A percentile compares a stretch with the other conserved stretches of the same genome.
These are phyloP conservation scores for Drepanosiphum platanoidis DNA, from an alignment of 2,888 invertebrate species.

Conservation along the genomic window DNA sequence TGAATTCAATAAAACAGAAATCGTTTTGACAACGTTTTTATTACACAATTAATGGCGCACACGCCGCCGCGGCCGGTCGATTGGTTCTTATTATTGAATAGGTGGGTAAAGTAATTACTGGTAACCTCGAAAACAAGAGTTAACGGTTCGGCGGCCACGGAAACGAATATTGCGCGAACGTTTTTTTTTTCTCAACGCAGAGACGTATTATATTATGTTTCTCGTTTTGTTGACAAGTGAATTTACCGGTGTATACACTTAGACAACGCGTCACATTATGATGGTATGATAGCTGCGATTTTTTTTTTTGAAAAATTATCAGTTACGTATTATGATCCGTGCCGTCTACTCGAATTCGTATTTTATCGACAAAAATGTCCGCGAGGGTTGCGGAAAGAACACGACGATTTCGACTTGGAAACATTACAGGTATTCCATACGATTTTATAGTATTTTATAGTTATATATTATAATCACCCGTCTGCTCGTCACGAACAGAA, in stretches of 20 bases:
- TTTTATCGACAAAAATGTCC: too few relatives aligned
- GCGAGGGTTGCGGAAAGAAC: too few relatives aligned
- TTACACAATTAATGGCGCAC: not conserved
- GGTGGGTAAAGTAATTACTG: slow-evolving; percentile 23
- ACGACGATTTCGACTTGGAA: too few relatives aligned
- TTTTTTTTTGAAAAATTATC: too few relatives aligned
- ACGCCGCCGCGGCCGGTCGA: not conserved
- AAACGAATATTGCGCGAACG: slow-evolving; percentile 1
- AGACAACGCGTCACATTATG: not conserved
- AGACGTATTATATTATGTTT: not conserved
- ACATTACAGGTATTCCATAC: too few relatives aligned
- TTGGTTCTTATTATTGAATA: slow-evolving; percentile 17
- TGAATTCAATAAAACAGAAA: slow-evolving; percentile 34
- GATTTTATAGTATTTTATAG: too few relatives aligned
- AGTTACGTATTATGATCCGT: too few relatives aligned
- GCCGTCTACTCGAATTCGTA: too few relatives aligned
- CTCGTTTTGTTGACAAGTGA: not conserved
- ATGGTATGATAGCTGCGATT: not conserved
- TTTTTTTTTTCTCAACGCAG: not conserved
- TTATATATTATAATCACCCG: too few relatives aligned
- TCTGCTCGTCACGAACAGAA: too few relatives aligned
- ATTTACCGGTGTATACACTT: not conserved
- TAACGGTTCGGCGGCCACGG: slow-evolving; percentile 37
- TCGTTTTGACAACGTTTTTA: slow-evolving; percentile 3
- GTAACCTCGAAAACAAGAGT: slow-evolving; percentile 13